These are phyloP conservation scores for Malthinus flaveolus DNA, from an alignment of 2,888 invertebrate genomes.

Conservation along the genomic window DNA sequence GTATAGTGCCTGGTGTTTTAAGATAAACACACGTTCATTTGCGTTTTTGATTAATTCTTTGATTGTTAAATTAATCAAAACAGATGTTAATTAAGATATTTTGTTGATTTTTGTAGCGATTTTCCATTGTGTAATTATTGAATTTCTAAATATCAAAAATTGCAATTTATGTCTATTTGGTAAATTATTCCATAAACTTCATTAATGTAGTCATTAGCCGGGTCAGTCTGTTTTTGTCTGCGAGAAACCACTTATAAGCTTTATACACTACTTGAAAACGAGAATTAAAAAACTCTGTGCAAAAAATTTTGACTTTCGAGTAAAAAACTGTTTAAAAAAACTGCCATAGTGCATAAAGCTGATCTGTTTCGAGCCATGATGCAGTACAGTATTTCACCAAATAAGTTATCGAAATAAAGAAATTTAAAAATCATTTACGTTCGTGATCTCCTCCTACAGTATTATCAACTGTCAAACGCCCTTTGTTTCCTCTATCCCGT, in stretches of 20 bases:
- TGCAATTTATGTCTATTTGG: conserved; percentile 15
- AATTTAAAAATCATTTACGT: conserved; percentile 45
- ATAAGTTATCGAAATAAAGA: conserved; percentile 25
- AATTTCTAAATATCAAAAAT: conserved; percentile 8
- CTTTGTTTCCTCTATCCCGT: conserved; percentile 44
- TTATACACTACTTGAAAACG: conserved; percentile 35
- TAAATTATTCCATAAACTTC: conserved; percentile 30
- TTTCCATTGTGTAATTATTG: background rate
- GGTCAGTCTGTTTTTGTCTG: conserved; percentile 50
- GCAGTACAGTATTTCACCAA: conserved; percentile 42
- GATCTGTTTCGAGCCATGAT: conserved; percentile 37
- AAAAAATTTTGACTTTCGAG: background rate
- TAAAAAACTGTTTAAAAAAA: too few relatives aligned
- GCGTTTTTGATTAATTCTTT: too few relatives aligned
- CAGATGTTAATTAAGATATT: too few relatives aligned
- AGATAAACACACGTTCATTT: too few relatives aligned
- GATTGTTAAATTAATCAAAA: background rate
- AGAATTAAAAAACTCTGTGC: background rate
- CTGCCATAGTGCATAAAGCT: conserved; percentile 45
- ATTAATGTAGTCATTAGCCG: conserved; percentile 49
- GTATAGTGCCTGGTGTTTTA: too few relatives aligned
- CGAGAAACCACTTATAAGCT: conserved; percentile 42
- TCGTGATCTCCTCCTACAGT: conserved; percentile 49
- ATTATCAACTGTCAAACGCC: conserved; percentile 46
- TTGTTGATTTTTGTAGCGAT: too few relatives aligned